Base-by-base conservation (phyloP, 2,797 vertebrate species). In the Notamacropus eugenii region DNA sequence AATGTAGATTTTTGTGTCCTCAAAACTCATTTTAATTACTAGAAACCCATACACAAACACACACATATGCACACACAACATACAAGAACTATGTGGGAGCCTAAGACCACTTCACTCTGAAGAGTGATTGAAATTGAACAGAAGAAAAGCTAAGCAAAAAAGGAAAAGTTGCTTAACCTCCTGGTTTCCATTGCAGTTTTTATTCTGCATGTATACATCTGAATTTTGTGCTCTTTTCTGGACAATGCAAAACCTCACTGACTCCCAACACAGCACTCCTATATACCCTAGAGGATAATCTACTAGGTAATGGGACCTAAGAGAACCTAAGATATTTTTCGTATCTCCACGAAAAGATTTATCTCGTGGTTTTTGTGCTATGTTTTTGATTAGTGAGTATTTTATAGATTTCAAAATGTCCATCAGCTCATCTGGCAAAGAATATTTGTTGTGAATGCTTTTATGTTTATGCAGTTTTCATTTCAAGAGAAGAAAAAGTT, bases 371-470 rank as follows among this genome's bases (percentile, higher is more conserved):
- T 90, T 90, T 90, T 52, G 54, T 52, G 14, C 8, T 52, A 56
- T 0, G 0, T 19, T 46, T 95, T 27, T 95, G 11, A 91, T 40
- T 6, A 34, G 29, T 14, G 13, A 4, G 94, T 91, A 34, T 92
- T 57, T 58, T 67, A 22, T 27, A 1, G 40, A 40, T 24, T 94
- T 50, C 67, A 55, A 87, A 92, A 62, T 92, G 31, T 52, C 90
- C 40, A 92, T 50, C 55, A 94, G 13, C 56, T 82, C 27, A 55
- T 93, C 52, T 90, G 90, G 27, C 90, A 34, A 52, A 29, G 27
- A 54, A 28, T 54, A 29, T 90, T 90, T 67, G 10, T 90, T 95
- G n/a, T 46, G 34, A 95, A 97, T 93, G 5, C 54, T 94, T 97
- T 91, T 94, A 94, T 11, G 34, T 91, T 55, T 93, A 67, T 28